Percentiles rank a stretch among this genome's conserved stretches.
Evolutionary conservation across 2,797 vertebrate species (phyloP).

Genomic region (Novumbra hubbsi): DNA sequence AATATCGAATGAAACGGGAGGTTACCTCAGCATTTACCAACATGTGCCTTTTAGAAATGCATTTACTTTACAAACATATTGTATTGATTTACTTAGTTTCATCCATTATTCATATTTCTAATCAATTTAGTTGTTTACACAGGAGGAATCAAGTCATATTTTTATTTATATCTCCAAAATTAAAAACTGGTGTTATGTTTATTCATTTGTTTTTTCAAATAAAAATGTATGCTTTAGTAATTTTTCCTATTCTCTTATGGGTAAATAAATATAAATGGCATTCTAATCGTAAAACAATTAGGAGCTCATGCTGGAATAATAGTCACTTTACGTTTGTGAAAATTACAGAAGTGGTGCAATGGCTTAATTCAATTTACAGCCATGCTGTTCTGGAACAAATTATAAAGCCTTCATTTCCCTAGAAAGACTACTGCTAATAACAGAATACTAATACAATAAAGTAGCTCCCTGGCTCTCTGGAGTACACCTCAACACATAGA

Average conservation of each 20-base stretch:
- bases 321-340: slow-evolving; percentile 20
- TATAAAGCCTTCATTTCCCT: slow-evolving; percentile 55
- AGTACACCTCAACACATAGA: not conserved
- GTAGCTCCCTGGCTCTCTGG: not conserved
- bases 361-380: slow-evolving; percentile 56
- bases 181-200: slow-evolving; percentile 14
- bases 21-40: not conserved
- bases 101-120: slow-evolving; percentile 28
- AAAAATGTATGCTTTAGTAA: not conserved
- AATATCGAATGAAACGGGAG: not conserved
- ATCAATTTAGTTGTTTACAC: slow-evolving; percentile 18
- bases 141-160: slow-evolving; percentile 11
- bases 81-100: slow-evolving; percentile 11
- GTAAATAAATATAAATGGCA: slow-evolving; percentile 16
- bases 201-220: not conserved
- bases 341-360: slow-evolving; percentile 41
- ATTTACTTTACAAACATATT: not conserved
- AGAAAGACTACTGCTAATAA: slow-evolving; percentile 59
- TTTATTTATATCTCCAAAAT: not conserved
- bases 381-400: slow-evolving; percentile 45
- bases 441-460: slow-evolving; percentile 52
- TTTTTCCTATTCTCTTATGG: not conserved
- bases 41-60: not conserved
- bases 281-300: slow-evolving; percentile 46
- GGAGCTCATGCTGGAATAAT: slow-evolving; percentile 35